These are phyloP conservation scores for Vidua macroura DNA, from an alignment of 2,113 vertebrate species.

Conservation along the genomic window DNA sequence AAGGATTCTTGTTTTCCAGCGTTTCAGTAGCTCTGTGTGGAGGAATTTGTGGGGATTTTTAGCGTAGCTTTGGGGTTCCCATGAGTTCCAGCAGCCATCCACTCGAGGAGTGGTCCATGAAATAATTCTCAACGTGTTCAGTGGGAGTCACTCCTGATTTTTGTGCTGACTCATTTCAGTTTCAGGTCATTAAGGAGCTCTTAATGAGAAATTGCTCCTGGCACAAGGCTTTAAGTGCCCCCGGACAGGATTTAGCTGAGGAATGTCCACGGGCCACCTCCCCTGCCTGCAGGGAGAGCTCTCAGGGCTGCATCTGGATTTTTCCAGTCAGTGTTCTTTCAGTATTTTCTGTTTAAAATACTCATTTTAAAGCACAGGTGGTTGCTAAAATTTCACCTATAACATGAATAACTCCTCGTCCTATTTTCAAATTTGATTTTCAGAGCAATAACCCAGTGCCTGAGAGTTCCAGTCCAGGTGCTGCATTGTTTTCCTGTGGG, in stretches of 20 bases:
- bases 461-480: not conserved
- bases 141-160: accelerated
- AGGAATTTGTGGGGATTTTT: not conserved
- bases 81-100: not conserved
- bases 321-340: not conserved
- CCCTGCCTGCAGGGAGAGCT: not conserved
- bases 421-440: not conserved
- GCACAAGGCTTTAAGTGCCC: accelerated
- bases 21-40: accelerated
- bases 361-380: not conserved
- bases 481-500: not conserved
- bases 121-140: too few relatives aligned
- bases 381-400: not conserved
- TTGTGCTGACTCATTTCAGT: not conserved
- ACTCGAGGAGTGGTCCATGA: not conserved
- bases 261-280: not conserved
- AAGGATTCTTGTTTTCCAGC: not conserved
- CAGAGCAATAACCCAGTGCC: not conserved
- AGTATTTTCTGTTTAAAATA: not conserved
- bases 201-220: not conserved
- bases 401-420: not conserved
- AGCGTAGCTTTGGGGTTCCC: not conserved
- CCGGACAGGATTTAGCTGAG: not conserved
- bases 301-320: not conserved
- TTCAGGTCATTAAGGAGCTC: not conserved